Evolutionary conservation across 2,113 vertebrate species (phyloP), one percentile per base, ranked within the genome.

Genomic region (Edolisoma coerulescens): DNA sequence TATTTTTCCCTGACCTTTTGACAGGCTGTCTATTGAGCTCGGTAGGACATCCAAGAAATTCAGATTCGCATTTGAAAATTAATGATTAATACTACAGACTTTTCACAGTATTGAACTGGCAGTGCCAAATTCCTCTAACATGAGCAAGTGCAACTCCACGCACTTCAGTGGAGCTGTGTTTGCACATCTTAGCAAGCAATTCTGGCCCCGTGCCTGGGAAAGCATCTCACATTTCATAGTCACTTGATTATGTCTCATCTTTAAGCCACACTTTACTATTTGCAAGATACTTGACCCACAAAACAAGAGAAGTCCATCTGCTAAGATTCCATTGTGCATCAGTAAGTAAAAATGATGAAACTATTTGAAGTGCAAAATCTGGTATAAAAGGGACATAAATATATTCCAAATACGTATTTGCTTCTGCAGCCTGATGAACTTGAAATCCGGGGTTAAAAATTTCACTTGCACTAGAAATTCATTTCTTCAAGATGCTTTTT

Each of bases 181-280:
- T 95, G 93, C 65, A 79, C 54, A 77, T 76, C 90, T 90, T 59
- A 82, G 59, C 59, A 59, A 69, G 70, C 35, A 85, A 6, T 87
- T 63, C 63, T 96, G 96, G 94, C 94, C 41, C 57, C 2, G 10
- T 80, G 93, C 91, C 93, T 91, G 59, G 59, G 82, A 90, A 79
- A 93, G 90, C 37, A 83, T 93, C 94, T 96, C 93, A 73, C 93
- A 91, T 94, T 97, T 96, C 84, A 92, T 14, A 97, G 89, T 97
- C 89, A 95, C 86, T 97, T 96, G 97, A 97, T 95, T 96, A 75
- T 96, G 71, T 20, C 97, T 84, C 93, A 96, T 97, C 93, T 95
- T 95, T 63, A 91, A 92, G 64, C 49, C n/a, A 82, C 74, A 92
- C 71, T 95, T 96, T 94, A 97, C 95, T 93, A 86, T 97, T 92